Percentiles rank a stretch among this genome's conserved stretches.
Conservation (phyloP, 2,888 invertebrate species). For the Xanthorhoe spadicearia region DNA sequence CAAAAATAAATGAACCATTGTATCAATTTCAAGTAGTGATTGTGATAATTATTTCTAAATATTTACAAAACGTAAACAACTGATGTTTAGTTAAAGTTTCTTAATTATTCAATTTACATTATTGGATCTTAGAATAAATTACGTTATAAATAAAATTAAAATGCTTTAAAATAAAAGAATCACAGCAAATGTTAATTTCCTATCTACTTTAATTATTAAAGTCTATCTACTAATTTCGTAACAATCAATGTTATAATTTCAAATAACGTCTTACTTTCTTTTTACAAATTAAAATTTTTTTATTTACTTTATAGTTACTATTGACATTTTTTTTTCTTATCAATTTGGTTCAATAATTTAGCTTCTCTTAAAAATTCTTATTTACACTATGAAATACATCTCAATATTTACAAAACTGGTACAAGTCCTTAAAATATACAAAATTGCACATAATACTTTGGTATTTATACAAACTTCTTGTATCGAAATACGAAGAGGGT, state of each 20-base stretch:
- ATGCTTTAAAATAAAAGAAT: conserved; percentile 62
- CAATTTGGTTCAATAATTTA: conserved; percentile 10
- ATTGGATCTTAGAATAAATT: not conserved
- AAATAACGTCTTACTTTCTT: conserved; percentile 51
- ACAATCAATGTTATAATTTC: conserved; percentile 62
- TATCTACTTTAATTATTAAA: conserved; percentile 58
- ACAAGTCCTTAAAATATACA: not conserved
- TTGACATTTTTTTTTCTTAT: no score
- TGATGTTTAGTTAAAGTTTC: not conserved
- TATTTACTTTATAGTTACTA: not conserved
- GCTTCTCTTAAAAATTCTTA: not conserved
- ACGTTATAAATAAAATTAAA: not conserved
- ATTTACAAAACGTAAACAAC: not conserved
- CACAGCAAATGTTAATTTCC: conserved; percentile 71
- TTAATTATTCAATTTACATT: not conserved
- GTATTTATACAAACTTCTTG: conserved; percentile 23
- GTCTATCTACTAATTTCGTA: conserved; percentile 52
- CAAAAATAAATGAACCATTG: conserved; percentile 17
- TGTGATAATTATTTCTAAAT: not conserved
- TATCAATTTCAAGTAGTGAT: not conserved
- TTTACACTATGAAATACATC: not conserved
- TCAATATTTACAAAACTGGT: not conserved
- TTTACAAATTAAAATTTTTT: conserved; percentile 10
- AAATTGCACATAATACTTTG: not conserved
- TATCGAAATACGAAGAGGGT: conserved; percentile 48